Percentiles rank a stretch among this genome's conserved stretches.
phyloP scores from a whole-genome alignment of 1,140 invertebrate genomes.

The Trinorchestia longiramus region DNA sequence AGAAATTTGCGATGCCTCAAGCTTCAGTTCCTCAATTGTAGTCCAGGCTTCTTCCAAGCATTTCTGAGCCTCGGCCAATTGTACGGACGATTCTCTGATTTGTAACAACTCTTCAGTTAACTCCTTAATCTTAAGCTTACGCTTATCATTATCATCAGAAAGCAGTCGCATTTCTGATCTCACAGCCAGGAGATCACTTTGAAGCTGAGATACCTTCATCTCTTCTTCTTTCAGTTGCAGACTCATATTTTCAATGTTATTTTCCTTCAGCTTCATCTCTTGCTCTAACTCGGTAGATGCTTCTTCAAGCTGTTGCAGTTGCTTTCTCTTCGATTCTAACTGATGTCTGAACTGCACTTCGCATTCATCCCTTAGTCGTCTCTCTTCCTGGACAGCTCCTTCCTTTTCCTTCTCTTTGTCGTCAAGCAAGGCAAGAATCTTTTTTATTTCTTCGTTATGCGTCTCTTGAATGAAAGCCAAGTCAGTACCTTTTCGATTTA shows the following conservation, averaged over 20 bases:
- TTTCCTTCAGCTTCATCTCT: slow-evolving; percentile 15
- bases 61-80: not conserved
- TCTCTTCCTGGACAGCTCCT: not conserved
- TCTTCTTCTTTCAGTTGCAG: slow-evolving; percentile 1
- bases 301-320: slow-evolving; percentile 14
- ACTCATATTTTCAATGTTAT: not conserved
- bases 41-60: not conserved
- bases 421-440: not conserved
- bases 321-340: not conserved
- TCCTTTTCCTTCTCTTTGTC: slow-evolving; percentile 3
- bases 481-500: not conserved
- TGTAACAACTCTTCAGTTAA: not conserved
- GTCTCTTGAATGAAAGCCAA: not conserved
- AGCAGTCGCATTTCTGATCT: not conserved
- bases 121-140: not conserved
- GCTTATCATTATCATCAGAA: not conserved
- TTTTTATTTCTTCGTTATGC: not conserved
- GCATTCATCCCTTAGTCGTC: not conserved
- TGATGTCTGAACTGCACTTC: not conserved
- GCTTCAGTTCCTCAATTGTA: not conserved
- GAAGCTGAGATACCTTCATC: not conserved
- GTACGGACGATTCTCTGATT: not conserved
- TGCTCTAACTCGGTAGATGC: slow-evolving; percentile 11
- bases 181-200: not conserved
- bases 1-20: not conserved